phyloP scores from a whole-genome alignment of 2,113 vertebrate species.

The Aegotheles bennettii region DNA sequence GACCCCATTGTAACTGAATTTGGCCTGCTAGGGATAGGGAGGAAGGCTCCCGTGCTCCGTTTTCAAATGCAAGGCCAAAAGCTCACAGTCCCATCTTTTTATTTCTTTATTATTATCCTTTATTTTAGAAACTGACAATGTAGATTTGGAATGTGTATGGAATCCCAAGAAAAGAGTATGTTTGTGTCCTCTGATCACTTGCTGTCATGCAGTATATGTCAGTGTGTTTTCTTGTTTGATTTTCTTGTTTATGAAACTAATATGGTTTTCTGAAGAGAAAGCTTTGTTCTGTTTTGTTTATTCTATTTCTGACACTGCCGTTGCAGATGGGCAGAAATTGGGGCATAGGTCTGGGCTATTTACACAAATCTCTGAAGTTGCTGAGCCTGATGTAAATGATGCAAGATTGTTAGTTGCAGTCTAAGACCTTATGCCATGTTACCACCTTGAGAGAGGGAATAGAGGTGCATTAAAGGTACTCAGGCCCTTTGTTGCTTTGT shows the following conservation, averaged over 20 bases:
- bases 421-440: not conserved
- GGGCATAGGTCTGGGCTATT: not conserved
- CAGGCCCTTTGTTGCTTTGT: not conserved
- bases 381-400: not conserved
- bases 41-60: not conserved
- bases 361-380: not conserved
- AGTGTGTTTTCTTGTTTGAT: not conserved
- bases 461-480: not conserved
- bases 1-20: not conserved
- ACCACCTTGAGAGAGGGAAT: not conserved
- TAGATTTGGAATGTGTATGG: not conserved
- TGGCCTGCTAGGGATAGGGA: not conserved
- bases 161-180: not conserved
- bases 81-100: not conserved
- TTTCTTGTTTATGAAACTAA: too few species aligned
- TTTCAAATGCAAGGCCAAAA: not conserved
- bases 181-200: not conserved
- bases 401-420: not conserved
- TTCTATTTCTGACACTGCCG: not conserved
- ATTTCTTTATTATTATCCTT: not conserved
- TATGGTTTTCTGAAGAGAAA: slow-evolving; percentile 25
- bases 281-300: slow-evolving; percentile 30
- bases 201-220: not conserved
- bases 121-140: not conserved
- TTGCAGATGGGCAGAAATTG: not conserved